These are phyloP conservation scores for Pachyrhynchus sulphureomaculatus DNA, from an alignment of 1,140 invertebrate genomes.

Conservation along the genomic window DNA sequence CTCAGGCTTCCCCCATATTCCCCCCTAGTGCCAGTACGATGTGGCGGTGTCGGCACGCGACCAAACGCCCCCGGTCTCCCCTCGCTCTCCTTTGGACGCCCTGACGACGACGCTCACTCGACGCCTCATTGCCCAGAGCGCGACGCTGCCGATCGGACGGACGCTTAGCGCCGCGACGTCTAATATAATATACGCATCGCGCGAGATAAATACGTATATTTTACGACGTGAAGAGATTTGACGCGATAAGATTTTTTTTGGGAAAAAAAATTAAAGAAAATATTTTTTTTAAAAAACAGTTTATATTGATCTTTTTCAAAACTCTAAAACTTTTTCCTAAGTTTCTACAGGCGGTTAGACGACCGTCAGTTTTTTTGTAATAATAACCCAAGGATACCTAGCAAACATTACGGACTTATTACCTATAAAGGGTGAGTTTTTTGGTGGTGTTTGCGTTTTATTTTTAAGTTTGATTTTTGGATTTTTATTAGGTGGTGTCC, in stretches of 20 bases:
- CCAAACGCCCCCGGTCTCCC: slow-evolving; percentile 42
- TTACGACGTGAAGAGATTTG: not conserved
- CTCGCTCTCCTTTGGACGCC: slow-evolving; percentile 19
- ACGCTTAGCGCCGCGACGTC: slow-evolving; percentile 7
- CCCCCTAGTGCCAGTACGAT: slow-evolving; percentile 41
- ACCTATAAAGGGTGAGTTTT: slow-evolving; percentile 15
- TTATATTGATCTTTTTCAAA: too few relatives aligned
- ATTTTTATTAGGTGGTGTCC: too few relatives aligned
- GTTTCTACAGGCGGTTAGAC: not conserved
- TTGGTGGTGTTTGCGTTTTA: not conserved
- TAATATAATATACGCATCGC: not conserved
- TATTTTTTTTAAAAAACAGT: too few relatives aligned
- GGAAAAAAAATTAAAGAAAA: not conserved
- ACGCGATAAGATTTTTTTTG: not conserved
- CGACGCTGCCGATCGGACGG: slow-evolving; percentile 21
- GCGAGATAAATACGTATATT: not conserved
- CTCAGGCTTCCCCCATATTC: slow-evolving; percentile 6
- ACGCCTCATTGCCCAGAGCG: slow-evolving; percentile 31
- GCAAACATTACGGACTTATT: slow-evolving; percentile 20
- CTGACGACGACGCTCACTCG: slow-evolving; percentile 41
- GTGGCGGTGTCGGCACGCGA: slow-evolving; percentile 53
- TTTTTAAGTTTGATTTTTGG: too few relatives aligned
- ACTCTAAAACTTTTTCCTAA: too few relatives aligned
- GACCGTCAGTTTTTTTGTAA: not conserved
- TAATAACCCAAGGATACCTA: not conserved